phyloP scores from a whole-genome alignment of 2,113 vertebrate genomes.

The Eretmochelys imbricata region DNA sequence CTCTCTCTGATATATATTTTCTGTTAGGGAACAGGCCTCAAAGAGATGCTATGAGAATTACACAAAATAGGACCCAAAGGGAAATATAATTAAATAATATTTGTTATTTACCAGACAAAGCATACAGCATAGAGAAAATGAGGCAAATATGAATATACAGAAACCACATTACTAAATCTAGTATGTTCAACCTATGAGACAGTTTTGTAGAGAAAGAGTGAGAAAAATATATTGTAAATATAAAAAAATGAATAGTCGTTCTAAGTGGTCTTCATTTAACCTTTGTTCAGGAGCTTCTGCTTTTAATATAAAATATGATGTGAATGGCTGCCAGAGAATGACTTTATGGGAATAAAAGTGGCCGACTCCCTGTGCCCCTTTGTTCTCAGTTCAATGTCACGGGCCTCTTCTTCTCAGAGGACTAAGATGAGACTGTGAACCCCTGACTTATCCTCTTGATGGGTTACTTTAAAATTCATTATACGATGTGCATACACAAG shows the following conservation, averaged over 20 bases:
- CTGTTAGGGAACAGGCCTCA: rapidly evolving
- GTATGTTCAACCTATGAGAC: neutral
- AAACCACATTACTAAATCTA: neutral
- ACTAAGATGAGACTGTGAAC: neutral
- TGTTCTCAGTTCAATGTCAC: neutral
- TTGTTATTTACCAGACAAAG: neutral
- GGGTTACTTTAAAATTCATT: neutral
- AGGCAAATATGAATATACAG: neutral
- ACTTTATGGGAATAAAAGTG: neutral
- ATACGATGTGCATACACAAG: neutral
- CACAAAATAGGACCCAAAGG: neutral
- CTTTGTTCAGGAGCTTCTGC: neutral
- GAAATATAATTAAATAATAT: neutral
- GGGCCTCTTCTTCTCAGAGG: neutral
- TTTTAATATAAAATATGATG: neutral
- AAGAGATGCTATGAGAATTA: neutral
- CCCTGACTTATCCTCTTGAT: neutral
- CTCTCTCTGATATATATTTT: rapidly evolving
- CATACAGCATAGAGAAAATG: neutral
- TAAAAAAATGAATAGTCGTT: neutral
- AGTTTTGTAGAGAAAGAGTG: neutral
- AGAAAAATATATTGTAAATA: neutral
- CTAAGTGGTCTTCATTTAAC: neutral
- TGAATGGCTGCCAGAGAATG: neutral
- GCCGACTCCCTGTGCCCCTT: neutral